These are phyloP conservation scores for Macrochelys suwanniensis DNA, from an alignment of 2,797 vertebrate species.

Conservation along the genomic window DNA sequence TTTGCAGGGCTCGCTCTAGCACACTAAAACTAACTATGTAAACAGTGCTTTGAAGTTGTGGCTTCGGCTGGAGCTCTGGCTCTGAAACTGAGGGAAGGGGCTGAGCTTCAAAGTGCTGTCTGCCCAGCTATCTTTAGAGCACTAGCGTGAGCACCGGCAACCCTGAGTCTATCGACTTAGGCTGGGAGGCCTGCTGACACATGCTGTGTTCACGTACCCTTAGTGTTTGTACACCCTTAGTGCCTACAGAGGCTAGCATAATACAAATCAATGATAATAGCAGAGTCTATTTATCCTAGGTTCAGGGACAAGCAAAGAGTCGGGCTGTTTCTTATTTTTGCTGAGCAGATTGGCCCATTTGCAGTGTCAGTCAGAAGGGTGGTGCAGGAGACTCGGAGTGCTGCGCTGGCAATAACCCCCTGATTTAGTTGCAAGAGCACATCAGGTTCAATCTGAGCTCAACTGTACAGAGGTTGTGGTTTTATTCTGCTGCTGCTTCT, in stretches of 20 bases:
- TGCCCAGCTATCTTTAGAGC: no score
- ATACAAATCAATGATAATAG: neutral
- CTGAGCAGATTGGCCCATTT: neutral
- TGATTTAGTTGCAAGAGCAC: neutral
- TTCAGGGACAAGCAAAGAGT: neutral
- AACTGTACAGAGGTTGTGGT: neutral
- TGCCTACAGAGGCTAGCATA: neutral
- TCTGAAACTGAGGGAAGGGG: no score
- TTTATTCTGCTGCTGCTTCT: neutral
- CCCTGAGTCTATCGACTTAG: neutral
- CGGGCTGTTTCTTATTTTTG: neutral
- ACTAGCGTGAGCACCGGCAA: no score
- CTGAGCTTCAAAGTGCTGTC: no score
- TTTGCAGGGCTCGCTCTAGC: no score
- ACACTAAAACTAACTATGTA: no score
- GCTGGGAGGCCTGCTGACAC: neutral
- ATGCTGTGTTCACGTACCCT: no score
- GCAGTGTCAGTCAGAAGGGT: neutral
- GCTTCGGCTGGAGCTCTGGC: no score
- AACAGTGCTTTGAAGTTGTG: no score
- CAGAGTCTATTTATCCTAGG: neutral
- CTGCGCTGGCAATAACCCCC: fast-evolving
- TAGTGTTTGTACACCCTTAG: no score
- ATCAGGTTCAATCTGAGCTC: neutral
- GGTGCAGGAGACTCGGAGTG: neutral